Evolutionary conservation across 2,113 vertebrate species (phyloP), one percentile per base, ranked within the genome.

Genomic region (Nibea coibor): DNA sequence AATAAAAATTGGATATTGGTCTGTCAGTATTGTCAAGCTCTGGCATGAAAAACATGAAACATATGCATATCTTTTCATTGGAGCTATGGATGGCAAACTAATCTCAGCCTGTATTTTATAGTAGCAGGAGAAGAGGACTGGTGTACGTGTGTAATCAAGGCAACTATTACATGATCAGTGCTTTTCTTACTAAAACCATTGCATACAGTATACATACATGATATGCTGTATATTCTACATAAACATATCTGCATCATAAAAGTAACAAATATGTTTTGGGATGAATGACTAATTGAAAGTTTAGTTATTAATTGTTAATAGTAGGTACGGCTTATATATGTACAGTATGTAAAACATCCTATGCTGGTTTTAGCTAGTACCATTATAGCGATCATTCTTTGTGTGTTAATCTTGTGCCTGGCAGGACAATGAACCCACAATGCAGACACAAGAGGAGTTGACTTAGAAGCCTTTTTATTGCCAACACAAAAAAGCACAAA

Each of bases 41-140:
- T 59, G 51, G 57, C 43, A 58, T 50, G 53, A 66, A 69, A 82
- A 66, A 80, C 56, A 72, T 17, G 22, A 59, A 67, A 72, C 10
- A 22, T 28, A 42, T 45, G 48, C 24, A 45, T 50, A 17, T 39
- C 6, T 48, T 42, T 68, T 53, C 10, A 6, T 15, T 16, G 10
- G 14, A 35, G 57, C 10, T 71, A 42, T 28, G 59, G 43, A 9
- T 68, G 6, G 61, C 43, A 66, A 22, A 15, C 43, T 26, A 16
- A 56, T 19, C 16, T 31, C 43, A 56, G 22, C 16, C 24, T 57
- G 56, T 26, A 14, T 62, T 59, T 61, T 12, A 28, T 26, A 12
- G 26, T 17, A 2, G 51, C 35, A 47, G 58, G n/a, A 39, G 48
- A 24, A 15, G 8, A 43, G 17, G 26, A 56, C n/a, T 16, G 19